phyloP scores from a whole-genome alignment of 2,113 vertebrate genomes.

The Hymenochirus boettgeri region DNA sequence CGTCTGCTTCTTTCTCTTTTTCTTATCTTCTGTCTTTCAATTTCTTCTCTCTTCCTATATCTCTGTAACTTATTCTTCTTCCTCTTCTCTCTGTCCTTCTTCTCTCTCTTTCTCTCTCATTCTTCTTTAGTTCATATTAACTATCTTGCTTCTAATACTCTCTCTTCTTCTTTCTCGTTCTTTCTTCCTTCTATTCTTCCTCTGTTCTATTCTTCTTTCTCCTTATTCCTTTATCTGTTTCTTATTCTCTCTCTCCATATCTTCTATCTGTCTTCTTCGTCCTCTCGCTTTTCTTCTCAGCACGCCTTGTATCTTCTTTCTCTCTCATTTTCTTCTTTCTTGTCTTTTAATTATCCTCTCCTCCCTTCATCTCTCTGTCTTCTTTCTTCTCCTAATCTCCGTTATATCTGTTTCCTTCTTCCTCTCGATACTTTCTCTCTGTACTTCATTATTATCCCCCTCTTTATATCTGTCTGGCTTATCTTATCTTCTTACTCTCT shows the following conservation, averaged over 20 bases:
- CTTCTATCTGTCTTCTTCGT: accelerated
- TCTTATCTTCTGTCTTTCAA: not conserved
- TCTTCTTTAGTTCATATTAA: not conserved
- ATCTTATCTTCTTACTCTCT: not conserved
- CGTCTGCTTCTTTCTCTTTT: not conserved
- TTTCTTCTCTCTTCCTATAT: no score
- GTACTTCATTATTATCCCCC: not conserved
- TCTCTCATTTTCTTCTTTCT: not conserved
- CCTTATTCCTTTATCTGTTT: not conserved
- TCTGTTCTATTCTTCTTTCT: not conserved
- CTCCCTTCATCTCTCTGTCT: not conserved
- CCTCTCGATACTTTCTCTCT: not conserved
- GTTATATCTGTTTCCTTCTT: not conserved
- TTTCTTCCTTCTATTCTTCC: not conserved
- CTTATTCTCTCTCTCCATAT: no score
- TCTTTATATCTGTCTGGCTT: not conserved
- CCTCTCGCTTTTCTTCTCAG: not conserved
- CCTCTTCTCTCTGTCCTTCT: no score
- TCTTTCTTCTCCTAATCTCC: not conserved
- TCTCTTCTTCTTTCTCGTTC: not conserved
- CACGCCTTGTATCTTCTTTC: not conserved
- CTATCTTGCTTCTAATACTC: not conserved
- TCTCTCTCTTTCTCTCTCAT: not conserved
- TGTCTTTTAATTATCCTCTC: not conserved
- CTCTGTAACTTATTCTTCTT: no score